Conservation (phyloP, 2,113 vertebrate species). For the Paedocypris sp. region DNA sequence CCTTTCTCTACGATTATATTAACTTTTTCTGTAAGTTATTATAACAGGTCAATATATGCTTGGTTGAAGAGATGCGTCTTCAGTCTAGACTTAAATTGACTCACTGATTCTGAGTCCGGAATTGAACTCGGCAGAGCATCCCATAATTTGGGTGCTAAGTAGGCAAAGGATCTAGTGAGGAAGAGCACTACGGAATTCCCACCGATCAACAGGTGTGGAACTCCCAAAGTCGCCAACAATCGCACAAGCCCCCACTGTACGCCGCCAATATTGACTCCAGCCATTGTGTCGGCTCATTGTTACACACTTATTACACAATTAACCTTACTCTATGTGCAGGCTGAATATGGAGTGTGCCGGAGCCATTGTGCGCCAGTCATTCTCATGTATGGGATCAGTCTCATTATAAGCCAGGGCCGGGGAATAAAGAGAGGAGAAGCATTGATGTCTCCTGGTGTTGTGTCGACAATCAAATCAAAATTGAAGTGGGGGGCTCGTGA, state of each 20-base stretch:
- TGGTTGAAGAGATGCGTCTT: too few relatives aligned
- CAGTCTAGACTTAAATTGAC: too few relatives aligned
- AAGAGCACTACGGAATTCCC: too few relatives aligned
- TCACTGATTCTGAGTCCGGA: too few relatives aligned
- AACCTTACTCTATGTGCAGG: constrained; percentile 23
- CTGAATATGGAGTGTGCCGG: constrained; percentile 29
- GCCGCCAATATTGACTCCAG: constrained; percentile 23
- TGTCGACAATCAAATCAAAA: constrained; percentile 36
- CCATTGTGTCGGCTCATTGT: constrained; percentile 14
- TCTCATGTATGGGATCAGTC: constrained; percentile 25
- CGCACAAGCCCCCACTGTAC: constrained; percentile 17
- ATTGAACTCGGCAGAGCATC: too few relatives aligned
- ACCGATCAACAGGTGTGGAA: too few relatives aligned
- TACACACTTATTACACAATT: constrained; percentile 29
- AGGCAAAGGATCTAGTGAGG: too few relatives aligned
- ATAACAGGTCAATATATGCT: too few relatives aligned
- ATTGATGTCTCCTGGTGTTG: constrained; percentile 35
- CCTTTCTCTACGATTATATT: too few relatives aligned
- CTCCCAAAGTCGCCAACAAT: too few relatives aligned
- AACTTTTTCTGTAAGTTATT: too few relatives aligned
- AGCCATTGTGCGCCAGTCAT: constrained; percentile 21
- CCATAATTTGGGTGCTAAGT: too few relatives aligned
- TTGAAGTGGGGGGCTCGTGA: constrained; percentile 4
- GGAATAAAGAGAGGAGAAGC: constrained; percentile 27
- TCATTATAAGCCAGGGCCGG: constrained; percentile 22